phyloP scores from a whole-genome alignment of 2,113 vertebrate species.

The Suricata suricatta region DNA sequence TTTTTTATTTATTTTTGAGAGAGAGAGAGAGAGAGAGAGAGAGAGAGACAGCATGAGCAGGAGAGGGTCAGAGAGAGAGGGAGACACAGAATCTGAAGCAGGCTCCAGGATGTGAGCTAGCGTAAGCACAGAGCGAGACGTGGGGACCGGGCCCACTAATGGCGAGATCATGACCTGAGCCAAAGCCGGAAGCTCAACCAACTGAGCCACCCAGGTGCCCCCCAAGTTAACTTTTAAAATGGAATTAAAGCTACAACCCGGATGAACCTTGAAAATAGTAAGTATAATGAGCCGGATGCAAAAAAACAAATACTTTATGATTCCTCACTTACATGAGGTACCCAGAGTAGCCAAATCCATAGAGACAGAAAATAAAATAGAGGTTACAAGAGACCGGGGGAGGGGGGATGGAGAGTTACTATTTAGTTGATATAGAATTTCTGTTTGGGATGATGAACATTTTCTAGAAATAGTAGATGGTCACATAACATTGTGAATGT shows the following conservation, averaged over 20 bases:
- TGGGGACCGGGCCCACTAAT: too few relatives aligned
- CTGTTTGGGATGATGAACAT: not conserved
- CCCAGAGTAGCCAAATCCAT: not conserved
- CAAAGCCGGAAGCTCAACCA: too few relatives aligned
- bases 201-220: too few relatives aligned
- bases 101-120: too few relatives aligned
- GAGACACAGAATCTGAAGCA: too few relatives aligned
- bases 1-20: too few relatives aligned
- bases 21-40: too few relatives aligned
- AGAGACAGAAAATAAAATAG: not conserved
- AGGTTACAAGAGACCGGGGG: not conserved
- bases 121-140: too few relatives aligned
- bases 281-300: not conserved
- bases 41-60: too few relatives aligned
- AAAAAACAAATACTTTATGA: not conserved
- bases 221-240: not conserved
- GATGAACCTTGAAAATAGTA: not conserved
- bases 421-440: not conserved
- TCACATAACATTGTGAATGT: not conserved
- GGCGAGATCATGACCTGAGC: too few relatives aligned
- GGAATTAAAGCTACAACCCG: not conserved
- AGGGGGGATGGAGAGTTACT: not conserved
- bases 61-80: too few relatives aligned
- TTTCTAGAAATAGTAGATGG: not conserved
- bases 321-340: not conserved